These are phyloP conservation scores for Bradypodion pumilum DNA, from an alignment of 2,797 vertebrate species.

Conservation along the genomic window DNA sequence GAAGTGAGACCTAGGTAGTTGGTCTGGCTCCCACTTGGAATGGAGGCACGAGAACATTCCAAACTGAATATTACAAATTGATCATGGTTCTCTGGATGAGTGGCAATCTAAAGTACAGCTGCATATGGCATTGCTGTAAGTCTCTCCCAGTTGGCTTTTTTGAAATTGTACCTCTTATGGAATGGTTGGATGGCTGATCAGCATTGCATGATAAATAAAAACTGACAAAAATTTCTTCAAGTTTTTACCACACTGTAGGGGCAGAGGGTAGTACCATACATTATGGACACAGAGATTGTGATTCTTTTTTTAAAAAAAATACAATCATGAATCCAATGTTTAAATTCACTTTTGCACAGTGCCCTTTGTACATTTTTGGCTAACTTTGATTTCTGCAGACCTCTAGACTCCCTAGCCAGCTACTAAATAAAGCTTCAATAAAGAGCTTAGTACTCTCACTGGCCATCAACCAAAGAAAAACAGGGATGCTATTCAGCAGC, in stretches of 20 bases:
- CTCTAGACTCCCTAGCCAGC: not conserved
- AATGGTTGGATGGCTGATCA: no score
- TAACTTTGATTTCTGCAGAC: constrained; percentile 1
- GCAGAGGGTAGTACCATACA: not conserved
- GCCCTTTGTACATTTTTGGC: not conserved
- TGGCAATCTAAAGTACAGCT: no score
- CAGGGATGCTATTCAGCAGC: constrained; percentile 67
- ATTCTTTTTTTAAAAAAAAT: no score
- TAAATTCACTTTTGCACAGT: not conserved
- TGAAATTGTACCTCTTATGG: no score
- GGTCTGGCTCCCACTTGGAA: no score
- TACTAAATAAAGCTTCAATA: constrained; percentile 63
- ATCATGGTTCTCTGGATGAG: no score
- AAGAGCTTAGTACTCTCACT: constrained; percentile 58
- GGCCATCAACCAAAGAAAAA: constrained; percentile 59
- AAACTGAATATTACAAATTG: no score
- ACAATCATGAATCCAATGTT: not conserved
- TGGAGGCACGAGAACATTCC: no score
- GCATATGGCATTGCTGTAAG: no score
- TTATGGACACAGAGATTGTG: not conserved
- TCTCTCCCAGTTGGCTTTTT: no score
- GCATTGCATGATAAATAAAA: no score
- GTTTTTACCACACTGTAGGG: not conserved
- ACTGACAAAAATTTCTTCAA: not conserved
- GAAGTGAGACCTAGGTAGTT: no score